Evolutionary conservation across 2,888 invertebrate species (phyloP), one percentile per base, ranked within the genome.

Genomic region (Uropetala carovei): DNA sequence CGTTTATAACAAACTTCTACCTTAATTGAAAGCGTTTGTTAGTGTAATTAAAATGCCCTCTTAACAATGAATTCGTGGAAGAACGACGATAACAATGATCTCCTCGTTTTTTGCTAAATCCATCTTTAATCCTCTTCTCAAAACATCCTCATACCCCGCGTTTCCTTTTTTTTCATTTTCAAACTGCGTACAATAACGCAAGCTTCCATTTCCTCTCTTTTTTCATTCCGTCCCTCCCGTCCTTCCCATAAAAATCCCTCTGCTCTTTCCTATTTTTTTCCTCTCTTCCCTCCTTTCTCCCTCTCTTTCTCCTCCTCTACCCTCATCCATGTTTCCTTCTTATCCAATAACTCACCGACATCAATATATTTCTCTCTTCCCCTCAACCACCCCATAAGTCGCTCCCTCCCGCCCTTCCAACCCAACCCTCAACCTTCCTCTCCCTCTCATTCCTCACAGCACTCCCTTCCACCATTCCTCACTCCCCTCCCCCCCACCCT

Each of bases 11-110:
- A 16, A 18, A 64, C 64, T n/a, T n/a, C 75, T n/a, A n/a, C n/a
- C 75, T 75, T 75, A 75, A 75, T 75, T 75, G n/a, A 75, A 75
- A 75, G 75, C 75, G 27, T 27, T 27, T 75, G 75, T 22, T 10
- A 75, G n/a, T 2, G 75, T 75, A 11, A 75, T 75, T 75, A n/a
- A 75, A 75, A 75, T n/a, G n/a, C 27, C 11, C 75, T 7, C n/a
- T 22, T 22, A 75, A 75, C 75, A 75, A 75, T 27, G 75, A 43
- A 43, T 43, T 5, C 75, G 75, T n/a, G 11, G 9, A 75, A 75
- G n/a, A 43, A 5, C 22, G 75, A 75, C n/a, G 27, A 75, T 75
- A 75, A 75, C 27, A 22, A 75, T 75, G 75, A 11, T 27, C n/a
- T 11, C n/a, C n/a, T n/a, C 75, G n/a, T 75, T 75, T 68, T 27